A percentile compares a stretch with the other conserved stretches of the same genome.
Evolutionary conservation across 2,888 invertebrate genomes (phyloP).

Genomic region (Arge pagana): DNA sequence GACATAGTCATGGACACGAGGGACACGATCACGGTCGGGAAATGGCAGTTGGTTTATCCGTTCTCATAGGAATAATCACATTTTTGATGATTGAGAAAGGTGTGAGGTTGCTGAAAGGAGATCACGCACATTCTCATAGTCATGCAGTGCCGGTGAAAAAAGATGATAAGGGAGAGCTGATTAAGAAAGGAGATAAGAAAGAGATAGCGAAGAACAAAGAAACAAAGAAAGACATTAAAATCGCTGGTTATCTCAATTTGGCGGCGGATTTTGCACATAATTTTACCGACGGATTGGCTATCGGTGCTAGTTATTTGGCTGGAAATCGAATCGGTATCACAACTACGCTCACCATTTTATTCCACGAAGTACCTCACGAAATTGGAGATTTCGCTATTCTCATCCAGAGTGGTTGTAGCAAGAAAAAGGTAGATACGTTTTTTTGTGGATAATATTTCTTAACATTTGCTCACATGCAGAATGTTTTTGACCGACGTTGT

Average conservation of each 20-base stretch:
- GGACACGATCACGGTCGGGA: slow-evolving; percentile 68
- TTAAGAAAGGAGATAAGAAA: slow-evolving; percentile 25
- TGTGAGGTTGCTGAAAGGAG: slow-evolving; percentile 85
- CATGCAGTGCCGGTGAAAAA: slow-evolving; percentile 39
- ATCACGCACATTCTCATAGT: slow-evolving; percentile 75
- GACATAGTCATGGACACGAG: slow-evolving; percentile 63
- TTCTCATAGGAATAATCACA: slow-evolving; percentile 88
- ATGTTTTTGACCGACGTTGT: too few species aligned
- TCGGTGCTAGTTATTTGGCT: slow-evolving; percentile 95
- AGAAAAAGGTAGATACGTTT: slow-evolving; percentile 74
- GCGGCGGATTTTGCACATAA: slow-evolving; percentile 99
- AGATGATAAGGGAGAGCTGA: slow-evolving; percentile 36
- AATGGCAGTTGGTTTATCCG: slow-evolving; percentile 92
- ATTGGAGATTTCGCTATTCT: slow-evolving; percentile 99
- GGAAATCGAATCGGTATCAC: slow-evolving; percentile 85
- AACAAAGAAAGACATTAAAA: slow-evolving; percentile 66
- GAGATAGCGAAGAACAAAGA: slow-evolving; percentile 50
- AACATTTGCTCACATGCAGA: too few species aligned
- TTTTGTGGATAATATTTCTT: too few species aligned
- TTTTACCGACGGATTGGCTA: slow-evolving; percentile 98
- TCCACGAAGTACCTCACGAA: slow-evolving; percentile 99
- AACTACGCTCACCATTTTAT: slow-evolving; percentile 92
- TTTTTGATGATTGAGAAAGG: slow-evolving; percentile 94
- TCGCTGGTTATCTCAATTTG: slow-evolving; percentile 93
- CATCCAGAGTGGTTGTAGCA: slow-evolving; percentile 93